These are phyloP conservation scores for Phyllotreta cruciferae DNA, from an alignment of 2,888 invertebrate species.

Conservation along the genomic window DNA sequence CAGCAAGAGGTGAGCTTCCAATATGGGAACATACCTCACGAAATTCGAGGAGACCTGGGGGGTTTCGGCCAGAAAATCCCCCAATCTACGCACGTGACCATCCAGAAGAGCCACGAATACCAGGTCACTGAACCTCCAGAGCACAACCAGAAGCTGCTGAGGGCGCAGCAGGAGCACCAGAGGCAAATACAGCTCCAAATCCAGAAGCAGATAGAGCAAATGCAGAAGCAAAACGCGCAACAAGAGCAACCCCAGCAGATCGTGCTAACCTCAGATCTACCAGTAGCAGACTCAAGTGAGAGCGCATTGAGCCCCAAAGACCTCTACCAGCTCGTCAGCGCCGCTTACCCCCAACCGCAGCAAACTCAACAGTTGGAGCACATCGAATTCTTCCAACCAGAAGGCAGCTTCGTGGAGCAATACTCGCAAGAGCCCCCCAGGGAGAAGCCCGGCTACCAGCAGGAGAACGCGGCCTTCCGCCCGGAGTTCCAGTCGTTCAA, in stretches of 20 bases:
- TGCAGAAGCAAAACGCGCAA: constrained; percentile 39
- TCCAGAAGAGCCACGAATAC: constrained; percentile 57
- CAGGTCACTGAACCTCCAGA: constrained; percentile 65
- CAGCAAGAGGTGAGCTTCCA: constrained; percentile 32
- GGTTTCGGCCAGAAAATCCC: constrained; percentile 15
- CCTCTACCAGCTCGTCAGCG: constrained; percentile 37
- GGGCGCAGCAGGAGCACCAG: constrained; percentile 45
- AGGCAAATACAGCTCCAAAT: constrained; percentile 44
- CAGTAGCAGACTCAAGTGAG: constrained; percentile 13
- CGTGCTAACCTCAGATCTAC: neutral
- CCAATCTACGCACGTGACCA: constrained; percentile 25
- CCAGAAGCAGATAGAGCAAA: constrained; percentile 31
- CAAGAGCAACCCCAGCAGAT: constrained; percentile 50
- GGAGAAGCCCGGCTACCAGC: constrained; percentile 50
- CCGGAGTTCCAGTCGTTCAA: constrained; percentile 61
- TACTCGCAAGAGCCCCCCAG: constrained; percentile 22
- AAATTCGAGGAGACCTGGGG: constrained; percentile 8
- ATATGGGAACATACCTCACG: constrained; percentile 21
- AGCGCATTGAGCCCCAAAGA: constrained; percentile 40
- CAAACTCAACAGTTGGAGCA: constrained; percentile 43
- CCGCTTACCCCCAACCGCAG: constrained; percentile 35
- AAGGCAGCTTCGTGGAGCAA: constrained; percentile 58
- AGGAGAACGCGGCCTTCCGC: constrained; percentile 58
- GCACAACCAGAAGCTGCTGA: constrained; percentile 40
- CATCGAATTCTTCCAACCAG: constrained; percentile 55